Base-by-base conservation (phyloP, 2,888 invertebrate genomes). In the Lithosia quadra region DNA sequence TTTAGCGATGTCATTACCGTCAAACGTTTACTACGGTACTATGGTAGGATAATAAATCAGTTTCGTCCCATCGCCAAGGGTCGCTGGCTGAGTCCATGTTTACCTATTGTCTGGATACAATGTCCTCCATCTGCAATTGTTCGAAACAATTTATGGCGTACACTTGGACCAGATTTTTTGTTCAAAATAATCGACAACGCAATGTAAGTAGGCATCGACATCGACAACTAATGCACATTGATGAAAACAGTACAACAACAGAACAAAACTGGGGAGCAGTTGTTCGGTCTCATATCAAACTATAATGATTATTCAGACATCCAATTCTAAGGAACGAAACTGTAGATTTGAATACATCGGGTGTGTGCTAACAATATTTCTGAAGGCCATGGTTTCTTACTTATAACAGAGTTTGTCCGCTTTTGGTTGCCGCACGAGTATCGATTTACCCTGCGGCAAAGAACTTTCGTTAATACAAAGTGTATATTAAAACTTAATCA, bases 381-480 rank as follows among this genome's bases (percentile, higher is more conserved):
- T 82, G 80, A 81, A 78, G 80, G 82, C 78, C 77, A 72, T 73
- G 70, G 83, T 84, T 86, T 88, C 86, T 88, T 86, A 86, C 85
- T 85, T 83, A 80, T 84, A 83, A 79, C 76, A 82, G 84, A 85
- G 84, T 81, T 81, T 82, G 88, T 78, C 80, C 83, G 83, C 84
- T 86, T 87, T 87, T 81, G 80, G 81, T 83, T 83, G 74, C 88
- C 85, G 85, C 85, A 79, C 83, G 79, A 83, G 86, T 91, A 92
- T 92, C 88, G 91, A 92, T 92, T 90, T 87, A 84, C 84, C 88
- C 85, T 80, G 84, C 84, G 82, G 86, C 86, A 80, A 83, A 88
- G 84, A 88, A 89, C 82, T 88, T 88, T 85, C 76, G 84, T 86
- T 84, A 82, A 81, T 86, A 83, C 81, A 78, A 82, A 84, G 75